Conservation (phyloP, 2,113 vertebrate genomes). For the Dipodomys spectabilis region DNA sequence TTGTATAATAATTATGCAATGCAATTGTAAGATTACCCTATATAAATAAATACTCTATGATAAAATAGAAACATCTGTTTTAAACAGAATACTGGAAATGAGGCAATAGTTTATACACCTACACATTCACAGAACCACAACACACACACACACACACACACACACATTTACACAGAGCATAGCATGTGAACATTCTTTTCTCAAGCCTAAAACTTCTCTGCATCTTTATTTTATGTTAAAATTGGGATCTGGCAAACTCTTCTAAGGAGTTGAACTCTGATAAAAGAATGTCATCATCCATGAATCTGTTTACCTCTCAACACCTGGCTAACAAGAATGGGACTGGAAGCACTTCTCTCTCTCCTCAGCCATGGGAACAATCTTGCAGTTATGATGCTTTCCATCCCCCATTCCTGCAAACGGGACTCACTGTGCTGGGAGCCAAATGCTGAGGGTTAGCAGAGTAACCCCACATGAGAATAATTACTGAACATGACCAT, state of each 20-base stretch:
- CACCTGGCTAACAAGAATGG: neutral
- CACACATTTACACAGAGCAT: neutral
- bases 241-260: neutral
- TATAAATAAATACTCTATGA: neutral
- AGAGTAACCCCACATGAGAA: constrained; percentile 71
- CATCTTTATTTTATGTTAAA: neutral
- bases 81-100: neutral
- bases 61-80: neutral
- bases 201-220: neutral
- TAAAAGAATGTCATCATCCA: neutral
- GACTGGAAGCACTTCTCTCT: neutral
- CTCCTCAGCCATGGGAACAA: constrained; percentile 3
- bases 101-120: neutral
- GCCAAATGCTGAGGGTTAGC: constrained; percentile 58
- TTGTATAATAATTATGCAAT: neutral
- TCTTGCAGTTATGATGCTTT: neutral
- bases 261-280: neutral
- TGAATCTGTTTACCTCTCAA: neutral
- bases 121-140: neutral
- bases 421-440: constrained; percentile 13
- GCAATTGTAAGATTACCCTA: neutral
- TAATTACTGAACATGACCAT: constrained; percentile 75
- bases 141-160: neutral
- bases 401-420: constrained; percentile 32
- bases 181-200: constrained; percentile 13